Evolutionary conservation across 1,140 invertebrate genomes (phyloP).

Genomic region (Lineus longissimus): DNA sequence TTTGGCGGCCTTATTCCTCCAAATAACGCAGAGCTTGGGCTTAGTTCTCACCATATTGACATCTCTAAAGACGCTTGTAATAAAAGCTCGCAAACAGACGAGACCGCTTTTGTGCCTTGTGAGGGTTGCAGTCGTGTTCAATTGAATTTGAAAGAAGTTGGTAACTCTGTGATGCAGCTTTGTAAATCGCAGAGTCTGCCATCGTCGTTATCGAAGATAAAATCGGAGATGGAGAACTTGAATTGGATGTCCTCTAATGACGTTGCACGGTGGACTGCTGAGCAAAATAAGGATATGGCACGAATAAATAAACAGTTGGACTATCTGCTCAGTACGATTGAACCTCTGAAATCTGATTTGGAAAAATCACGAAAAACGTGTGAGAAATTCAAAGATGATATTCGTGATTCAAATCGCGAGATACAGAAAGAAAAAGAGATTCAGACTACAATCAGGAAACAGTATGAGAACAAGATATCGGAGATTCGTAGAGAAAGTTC

Average conservation of each 20-base stretch:
- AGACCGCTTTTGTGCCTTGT: constrained; percentile 50
- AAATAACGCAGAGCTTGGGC: constrained; percentile 23
- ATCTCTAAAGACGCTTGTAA: constrained; percentile 37
- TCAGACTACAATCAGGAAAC: constrained; percentile 27
- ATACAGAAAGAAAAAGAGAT: constrained; percentile 40
- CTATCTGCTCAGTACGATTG: constrained; percentile 30
- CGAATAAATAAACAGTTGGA: constrained; percentile 40
- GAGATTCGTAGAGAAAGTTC: constrained; percentile 22
- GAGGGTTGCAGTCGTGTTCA: constrained; percentile 47
- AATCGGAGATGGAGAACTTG: constrained; percentile 28
- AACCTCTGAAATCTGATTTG: constrained; percentile 38
- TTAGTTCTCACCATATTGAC: constrained; percentile 10
- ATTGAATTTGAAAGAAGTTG: constrained; percentile 35
- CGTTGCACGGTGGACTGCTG: constrained; percentile 40
- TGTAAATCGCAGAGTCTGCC: constrained; percentile 44
- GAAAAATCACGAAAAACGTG: constrained; percentile 27
- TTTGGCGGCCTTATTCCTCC: constrained; percentile 28
- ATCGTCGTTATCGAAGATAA: constrained; percentile 6
- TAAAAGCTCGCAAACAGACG: constrained; percentile 46
- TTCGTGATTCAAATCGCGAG: constrained; percentile 34
- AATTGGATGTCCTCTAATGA: constrained; percentile 46
- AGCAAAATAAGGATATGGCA: constrained; percentile 48
- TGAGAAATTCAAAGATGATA: constrained; percentile 33
- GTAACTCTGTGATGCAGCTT: constrained; percentile 34
- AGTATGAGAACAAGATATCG: constrained; percentile 41